phyloP scores from a whole-genome alignment of 2,113 vertebrate genomes.

The Eurystomus gularis region DNA sequence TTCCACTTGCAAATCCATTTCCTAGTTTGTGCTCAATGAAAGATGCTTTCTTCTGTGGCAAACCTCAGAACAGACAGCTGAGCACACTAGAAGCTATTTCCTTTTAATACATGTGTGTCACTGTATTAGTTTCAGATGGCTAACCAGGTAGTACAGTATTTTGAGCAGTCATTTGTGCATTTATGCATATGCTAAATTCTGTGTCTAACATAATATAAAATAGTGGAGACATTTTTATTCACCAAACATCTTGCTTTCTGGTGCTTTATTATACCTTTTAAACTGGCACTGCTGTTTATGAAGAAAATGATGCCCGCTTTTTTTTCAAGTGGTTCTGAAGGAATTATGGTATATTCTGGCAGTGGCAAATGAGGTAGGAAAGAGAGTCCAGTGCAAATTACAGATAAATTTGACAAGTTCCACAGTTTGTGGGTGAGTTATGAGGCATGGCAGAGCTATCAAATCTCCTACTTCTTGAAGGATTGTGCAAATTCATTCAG shows the following conservation, averaged over 20 bases:
- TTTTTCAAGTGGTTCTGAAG: not conserved
- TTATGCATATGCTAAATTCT: not conserved
- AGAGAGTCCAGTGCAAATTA: not conserved
- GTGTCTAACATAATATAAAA: not conserved
- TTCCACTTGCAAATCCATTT: not conserved
- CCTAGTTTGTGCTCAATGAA: not conserved
- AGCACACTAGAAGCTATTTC: not conserved
- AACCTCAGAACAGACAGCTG: not conserved
- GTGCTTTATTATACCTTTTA: not conserved
- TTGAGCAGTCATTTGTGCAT: not conserved
- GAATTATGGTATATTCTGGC: not conserved
- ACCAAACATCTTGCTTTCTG: not conserved
- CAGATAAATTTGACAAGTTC: not conserved
- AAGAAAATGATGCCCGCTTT: not conserved
- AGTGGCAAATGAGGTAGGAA: not conserved
- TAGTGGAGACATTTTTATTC: not conserved
- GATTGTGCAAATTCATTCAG: not conserved
- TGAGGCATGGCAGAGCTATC: not conserved
- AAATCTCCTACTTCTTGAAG: not conserved
- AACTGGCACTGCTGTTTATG: not conserved
- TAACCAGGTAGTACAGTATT: not conserved
- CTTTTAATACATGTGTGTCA: not conserved
- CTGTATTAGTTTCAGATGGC: slow-evolving; percentile 9
- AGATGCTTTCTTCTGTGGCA: not conserved
- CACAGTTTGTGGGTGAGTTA: not conserved